A percentile compares a stretch with the other conserved stretches of the same genome.
These are phyloP conservation scores for Sebastes diaconus DNA, from an alignment of 2,797 vertebrate genomes.

Conservation along the genomic window DNA sequence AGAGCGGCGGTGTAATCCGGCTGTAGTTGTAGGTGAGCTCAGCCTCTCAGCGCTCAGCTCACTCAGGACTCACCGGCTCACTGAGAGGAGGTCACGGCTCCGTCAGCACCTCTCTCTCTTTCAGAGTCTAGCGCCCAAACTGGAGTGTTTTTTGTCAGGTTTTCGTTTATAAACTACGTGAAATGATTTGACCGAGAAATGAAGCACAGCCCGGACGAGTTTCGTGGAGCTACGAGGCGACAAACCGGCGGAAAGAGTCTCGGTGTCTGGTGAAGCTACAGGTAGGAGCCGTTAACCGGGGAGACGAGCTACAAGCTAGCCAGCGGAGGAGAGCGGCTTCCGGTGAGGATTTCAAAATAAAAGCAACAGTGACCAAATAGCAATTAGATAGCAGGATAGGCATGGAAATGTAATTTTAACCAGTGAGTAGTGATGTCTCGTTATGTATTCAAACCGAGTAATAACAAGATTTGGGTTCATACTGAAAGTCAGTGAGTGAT, in stretches of 20 bases:
- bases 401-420: accelerated
- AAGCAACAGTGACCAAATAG: accelerated
- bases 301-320: neutral
- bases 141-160: neutral
- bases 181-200: slow-evolving; percentile 1
- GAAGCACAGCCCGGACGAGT: neutral
- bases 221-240: neutral
- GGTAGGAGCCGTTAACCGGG: slow-evolving; percentile 44
- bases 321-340: accelerated
- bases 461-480: neutral
- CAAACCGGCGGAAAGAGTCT: slow-evolving; percentile 4
- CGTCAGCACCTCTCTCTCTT: neutral
- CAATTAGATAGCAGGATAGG: neutral
- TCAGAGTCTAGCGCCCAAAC: accelerated
- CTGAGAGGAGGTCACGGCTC: slow-evolving; percentile 9
- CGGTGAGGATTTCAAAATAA: slow-evolving; percentile 29
- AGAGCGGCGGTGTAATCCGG: too few species aligned
- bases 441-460: neutral
- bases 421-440: neutral
- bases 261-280: slow-evolving; percentile 45
- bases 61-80: too few species aligned
- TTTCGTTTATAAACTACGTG: neutral
- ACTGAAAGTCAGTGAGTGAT: neutral
- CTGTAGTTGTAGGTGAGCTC: too few species aligned
- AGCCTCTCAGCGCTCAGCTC: too few species aligned